phyloP scores from a whole-genome alignment of 2,888 invertebrate species.

The Chirona hameri region DNA sequence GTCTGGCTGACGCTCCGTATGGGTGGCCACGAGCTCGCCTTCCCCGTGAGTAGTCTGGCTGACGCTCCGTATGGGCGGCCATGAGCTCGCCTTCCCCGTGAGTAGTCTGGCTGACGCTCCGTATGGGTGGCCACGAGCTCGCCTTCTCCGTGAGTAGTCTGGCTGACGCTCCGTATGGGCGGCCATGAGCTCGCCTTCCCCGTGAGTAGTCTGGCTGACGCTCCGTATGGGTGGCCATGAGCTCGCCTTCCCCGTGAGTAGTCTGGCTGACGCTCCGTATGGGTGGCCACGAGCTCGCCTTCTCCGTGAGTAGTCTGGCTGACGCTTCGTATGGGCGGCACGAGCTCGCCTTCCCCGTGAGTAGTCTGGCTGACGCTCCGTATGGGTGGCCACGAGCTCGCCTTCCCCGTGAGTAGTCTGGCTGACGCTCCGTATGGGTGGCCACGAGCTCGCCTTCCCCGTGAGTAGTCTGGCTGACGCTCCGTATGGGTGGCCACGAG shows the following conservation, averaged over 20 bases:
- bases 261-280: too few relatives aligned
- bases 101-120: too few relatives aligned
- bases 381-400: conserved; percentile 94
- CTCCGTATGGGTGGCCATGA: conserved; percentile 93
- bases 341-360: conserved; percentile 78
- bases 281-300: conserved; percentile 93
- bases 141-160: conserved; percentile 70
- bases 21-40: conserved; percentile 93
- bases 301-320: conserved; percentile 62
- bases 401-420: conserved; percentile 67
- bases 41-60: conserved; percentile 62
- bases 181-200: conserved; percentile 88
- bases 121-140: conserved; percentile 92
- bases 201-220: too few relatives aligned
- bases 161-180: too few relatives aligned
- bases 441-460: conserved; percentile 84
- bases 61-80: conserved; percentile 98
- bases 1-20: too few relatives aligned
- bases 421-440: conserved; percentile 94
- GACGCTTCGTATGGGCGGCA: conserved; percentile 98
- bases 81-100: conserved; percentile 81
- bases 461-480: too few relatives aligned
- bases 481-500: conserved; percentile 90
- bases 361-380: too few relatives aligned
- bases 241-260: conserved; percentile 72